Base-by-base conservation (phyloP, 2,888 invertebrate genomes). In the Stenodera caucasica region DNA sequence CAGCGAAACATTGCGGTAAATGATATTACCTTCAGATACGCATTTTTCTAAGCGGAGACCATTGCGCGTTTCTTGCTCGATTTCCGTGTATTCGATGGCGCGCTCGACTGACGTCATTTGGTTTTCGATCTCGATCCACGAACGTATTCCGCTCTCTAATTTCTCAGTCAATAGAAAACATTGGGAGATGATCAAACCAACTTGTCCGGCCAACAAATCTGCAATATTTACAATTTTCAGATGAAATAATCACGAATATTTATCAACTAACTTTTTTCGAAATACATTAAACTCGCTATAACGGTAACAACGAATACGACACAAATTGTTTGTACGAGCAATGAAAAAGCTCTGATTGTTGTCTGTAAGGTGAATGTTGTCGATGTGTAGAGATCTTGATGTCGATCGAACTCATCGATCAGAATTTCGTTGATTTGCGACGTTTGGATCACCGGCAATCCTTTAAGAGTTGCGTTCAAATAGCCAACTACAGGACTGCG, bases 71-170 rank as follows among this genome's bases (percentile, higher is more conserved):
- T 83, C 82, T 21, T 75, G 70, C 63, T 82, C 78, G 6, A 87
- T 72, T 12, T 83, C 77, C 0, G 83, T 74, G 57, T 81, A 80
- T 69, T 81, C 81, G 54, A 77, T 58, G 0, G 90, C 85, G 77
- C 96, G 86, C 81, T 98, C 97, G 0, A 96, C 95, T 9, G 92
- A 90, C 4, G 92, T 93, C 92, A 94, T 92, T 69, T 88, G 90
- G 74, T 92, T 94, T 78, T 80, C 79, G 14, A 79, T 78, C 78
- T 96, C 96, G 0, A 96, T 92, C 71, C 94, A 94, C 79, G 96
- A 95, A 3, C 96, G 84, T 37, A 86, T 82, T 2, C 83, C 84
- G 84, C 85, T 84, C 73, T 85, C 84, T 69, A 85, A 66, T 78
- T 81, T 78, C n/a, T 89, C 89, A 0, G 90, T 90, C 60, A 92